Evolutionary conservation across 1,140 invertebrate species (phyloP).

Genomic region (Trinorchestia longiramus): DNA sequence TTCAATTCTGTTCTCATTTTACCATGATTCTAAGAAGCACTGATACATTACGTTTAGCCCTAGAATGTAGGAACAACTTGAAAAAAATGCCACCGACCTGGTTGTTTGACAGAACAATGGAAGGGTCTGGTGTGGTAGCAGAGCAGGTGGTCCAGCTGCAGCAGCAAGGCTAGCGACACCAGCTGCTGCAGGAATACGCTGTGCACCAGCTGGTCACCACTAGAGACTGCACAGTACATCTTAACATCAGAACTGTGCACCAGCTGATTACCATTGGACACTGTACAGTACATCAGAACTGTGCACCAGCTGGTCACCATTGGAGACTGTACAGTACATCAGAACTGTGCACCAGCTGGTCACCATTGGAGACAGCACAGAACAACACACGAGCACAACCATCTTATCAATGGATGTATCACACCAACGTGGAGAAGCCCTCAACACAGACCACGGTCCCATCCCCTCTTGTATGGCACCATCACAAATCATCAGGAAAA

Average conservation of each 20-base stretch:
- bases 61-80: not conserved
- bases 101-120: slow-evolving; percentile 70
- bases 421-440: too few species aligned
- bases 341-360: slow-evolving; percentile 69
- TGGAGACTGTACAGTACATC: slow-evolving; percentile 70
- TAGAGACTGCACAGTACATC: slow-evolving; percentile 70
- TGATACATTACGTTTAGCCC: too few species aligned
- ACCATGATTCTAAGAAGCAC: too few species aligned
- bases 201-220: slow-evolving; percentile 76
- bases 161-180: slow-evolving; percentile 73
- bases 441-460: too few species aligned
- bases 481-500: too few species aligned
- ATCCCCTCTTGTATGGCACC: too few species aligned
- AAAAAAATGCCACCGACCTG: not conserved
- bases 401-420: too few species aligned
- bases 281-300: slow-evolving; percentile 57
- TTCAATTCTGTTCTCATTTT: too few species aligned
- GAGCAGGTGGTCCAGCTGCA: slow-evolving; percentile 74
- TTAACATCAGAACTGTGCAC: not conserved
- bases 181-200: slow-evolving; percentile 77
- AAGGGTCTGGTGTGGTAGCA: slow-evolving; percentile 72
- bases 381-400: not conserved
- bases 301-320: slow-evolving; percentile 72
- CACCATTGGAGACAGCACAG: slow-evolving; percentile 73
- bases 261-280: slow-evolving; percentile 75